phyloP scores from a whole-genome alignment of 37 sponge, comb jelly and placozoan genomes.

The Hexactinellida sp. region DNA sequence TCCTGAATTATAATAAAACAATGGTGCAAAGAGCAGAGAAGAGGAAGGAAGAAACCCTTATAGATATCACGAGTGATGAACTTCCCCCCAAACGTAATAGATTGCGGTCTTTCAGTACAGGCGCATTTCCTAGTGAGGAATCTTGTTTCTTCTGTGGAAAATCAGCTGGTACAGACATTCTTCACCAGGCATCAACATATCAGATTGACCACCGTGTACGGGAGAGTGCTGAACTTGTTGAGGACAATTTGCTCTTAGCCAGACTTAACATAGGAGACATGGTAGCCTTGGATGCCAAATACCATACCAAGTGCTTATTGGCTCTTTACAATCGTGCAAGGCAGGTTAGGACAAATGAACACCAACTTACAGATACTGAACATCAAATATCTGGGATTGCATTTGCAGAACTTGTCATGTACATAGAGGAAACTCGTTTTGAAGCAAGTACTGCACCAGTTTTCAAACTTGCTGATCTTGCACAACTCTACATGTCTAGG shows the following conservation, averaged over 20 bases:
- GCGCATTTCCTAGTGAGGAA: background rate
- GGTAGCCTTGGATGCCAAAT: background rate
- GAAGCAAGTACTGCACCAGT: constrained; percentile 20
- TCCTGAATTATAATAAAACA: background rate
- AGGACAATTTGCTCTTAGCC: background rate
- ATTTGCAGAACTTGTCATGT: too few species aligned
- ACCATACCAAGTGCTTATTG: background rate
- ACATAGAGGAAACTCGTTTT: too few species aligned
- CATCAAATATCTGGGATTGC: background rate
- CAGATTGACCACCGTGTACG: background rate
- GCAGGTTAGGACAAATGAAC: background rate
- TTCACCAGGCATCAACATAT: background rate
- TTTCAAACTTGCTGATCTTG: constrained; percentile 19
- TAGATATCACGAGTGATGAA: background rate
- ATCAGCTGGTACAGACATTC: background rate
- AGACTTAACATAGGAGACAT: background rate
- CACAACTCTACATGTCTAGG: constrained; percentile 11
- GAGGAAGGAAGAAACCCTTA: too few species aligned
- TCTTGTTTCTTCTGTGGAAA: background rate
- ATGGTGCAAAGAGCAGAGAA: background rate
- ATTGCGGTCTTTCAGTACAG: background rate
- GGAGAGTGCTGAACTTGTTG: background rate
- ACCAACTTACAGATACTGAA: background rate
- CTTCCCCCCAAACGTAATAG: background rate
- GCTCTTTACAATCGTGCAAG: background rate